phyloP scores from a whole-genome alignment of 2,113 vertebrate genomes.

The Elachura formosa region DNA sequence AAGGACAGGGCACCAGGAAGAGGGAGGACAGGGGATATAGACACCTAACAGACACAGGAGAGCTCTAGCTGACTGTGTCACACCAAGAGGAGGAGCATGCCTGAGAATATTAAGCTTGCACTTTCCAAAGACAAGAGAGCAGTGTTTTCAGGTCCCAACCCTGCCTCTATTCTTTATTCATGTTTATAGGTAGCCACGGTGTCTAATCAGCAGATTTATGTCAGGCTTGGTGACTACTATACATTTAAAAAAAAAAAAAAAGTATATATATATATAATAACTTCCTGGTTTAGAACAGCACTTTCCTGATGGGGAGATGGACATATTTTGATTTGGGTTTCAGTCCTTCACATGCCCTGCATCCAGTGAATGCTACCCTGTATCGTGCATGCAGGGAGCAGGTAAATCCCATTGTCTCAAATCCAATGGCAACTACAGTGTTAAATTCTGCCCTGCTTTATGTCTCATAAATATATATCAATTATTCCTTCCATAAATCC shows the following conservation, averaged over 20 bases:
- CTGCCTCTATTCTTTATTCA: not conserved
- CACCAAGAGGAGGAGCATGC: not conserved
- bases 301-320: not conserved
- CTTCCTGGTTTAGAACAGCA: not conserved
- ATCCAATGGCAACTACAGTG: not conserved
- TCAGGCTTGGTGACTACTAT: not conserved
- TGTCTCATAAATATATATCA: not conserved
- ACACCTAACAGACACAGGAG: not conserved
- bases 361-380: not conserved
- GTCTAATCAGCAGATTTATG: not conserved
- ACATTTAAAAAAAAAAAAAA: too few species aligned
- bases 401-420: not conserved
- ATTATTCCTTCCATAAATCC: not conserved
- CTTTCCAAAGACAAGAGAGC: not conserved
- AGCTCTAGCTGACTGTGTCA: not conserved
- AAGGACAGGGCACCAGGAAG: not conserved
- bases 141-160: not conserved
- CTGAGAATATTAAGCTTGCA: not conserved
- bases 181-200: not conserved
- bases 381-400: not conserved
- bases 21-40: not conserved
- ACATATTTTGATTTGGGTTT: not conserved
- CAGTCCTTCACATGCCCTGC: not conserved
- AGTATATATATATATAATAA: not conserved
- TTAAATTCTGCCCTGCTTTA: not conserved